phyloP scores from a whole-genome alignment of 2,888 invertebrate species.

The Tiphia femorata region DNA sequence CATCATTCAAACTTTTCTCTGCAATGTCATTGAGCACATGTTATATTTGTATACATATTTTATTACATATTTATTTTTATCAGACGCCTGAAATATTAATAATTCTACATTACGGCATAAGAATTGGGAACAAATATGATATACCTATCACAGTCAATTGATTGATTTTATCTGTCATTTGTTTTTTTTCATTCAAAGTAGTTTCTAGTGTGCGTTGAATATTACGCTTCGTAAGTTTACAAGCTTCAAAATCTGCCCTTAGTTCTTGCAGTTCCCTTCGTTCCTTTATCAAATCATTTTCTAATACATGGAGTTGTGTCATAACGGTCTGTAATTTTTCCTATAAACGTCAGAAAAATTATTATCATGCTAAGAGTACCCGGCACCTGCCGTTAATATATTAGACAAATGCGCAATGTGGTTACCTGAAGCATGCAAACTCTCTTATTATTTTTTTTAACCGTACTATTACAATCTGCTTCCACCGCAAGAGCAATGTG shows the following conservation, averaged over 20 bases:
- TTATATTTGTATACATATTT: background rate
- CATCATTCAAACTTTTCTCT: conserved; percentile 72
- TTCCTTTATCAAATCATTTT: conserved; percentile 68
- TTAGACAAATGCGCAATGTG: background rate
- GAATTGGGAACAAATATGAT: conserved; percentile 6
- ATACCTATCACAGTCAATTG: conserved; percentile 75
- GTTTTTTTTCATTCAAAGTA: conserved; percentile 72
- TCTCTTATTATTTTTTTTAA: conserved; percentile 74
- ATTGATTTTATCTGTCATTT: conserved; percentile 72
- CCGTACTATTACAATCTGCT: conserved; percentile 80
- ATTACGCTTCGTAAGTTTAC: conserved; percentile 73
- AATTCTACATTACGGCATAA: background rate
- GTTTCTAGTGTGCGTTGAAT: conserved; percentile 73
- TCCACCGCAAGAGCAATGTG: conserved; percentile 82
- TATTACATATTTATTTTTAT: background rate
- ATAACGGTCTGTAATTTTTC: conserved; percentile 70
- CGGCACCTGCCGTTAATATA: no score
- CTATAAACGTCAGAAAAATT: conserved; percentile 47
- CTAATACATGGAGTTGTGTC: conserved; percentile 69
- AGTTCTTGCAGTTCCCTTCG: conserved; percentile 69
- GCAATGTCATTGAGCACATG: conserved; percentile 28
- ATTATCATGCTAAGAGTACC: no score
- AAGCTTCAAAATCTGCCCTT: conserved; percentile 69
- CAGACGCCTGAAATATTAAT: background rate
- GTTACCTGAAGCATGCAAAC: conserved; percentile 66